Conservation (phyloP, 2,113 vertebrate genomes). For the Ciconia maguari region DNA sequence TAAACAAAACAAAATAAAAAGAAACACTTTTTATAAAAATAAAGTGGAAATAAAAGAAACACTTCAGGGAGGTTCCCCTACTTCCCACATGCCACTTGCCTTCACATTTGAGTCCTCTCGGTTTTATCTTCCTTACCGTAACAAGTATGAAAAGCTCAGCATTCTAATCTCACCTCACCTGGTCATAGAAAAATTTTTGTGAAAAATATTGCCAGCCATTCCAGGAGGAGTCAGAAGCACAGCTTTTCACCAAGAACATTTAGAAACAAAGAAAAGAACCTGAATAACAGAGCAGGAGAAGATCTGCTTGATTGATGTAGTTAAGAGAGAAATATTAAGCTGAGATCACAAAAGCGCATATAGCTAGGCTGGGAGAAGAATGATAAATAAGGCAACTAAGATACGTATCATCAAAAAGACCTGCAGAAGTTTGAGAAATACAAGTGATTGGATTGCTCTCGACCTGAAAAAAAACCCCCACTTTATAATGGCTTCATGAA, state of each 20-base stretch:
- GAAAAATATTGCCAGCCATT: neutral
- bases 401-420: accelerated
- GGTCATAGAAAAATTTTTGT: neutral
- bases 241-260: neutral
- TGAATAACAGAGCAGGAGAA: neutral
- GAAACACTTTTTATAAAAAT: neutral
- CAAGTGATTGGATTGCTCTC: accelerated
- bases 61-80: neutral
- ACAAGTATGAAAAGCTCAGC: neutral
- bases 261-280: neutral
- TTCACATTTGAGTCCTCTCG: neutral
- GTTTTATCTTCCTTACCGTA: neutral
- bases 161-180: neutral
- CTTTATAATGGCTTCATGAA: neutral
- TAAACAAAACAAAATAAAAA: neutral
- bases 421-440: neutral
- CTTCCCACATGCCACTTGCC: neutral
- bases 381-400: neutral
- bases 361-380: neutral
- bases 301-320: no score
- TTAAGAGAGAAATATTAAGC: neutral
- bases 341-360: neutral
- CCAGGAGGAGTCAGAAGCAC: neutral
- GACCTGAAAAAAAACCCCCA: neutral
- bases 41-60: neutral